These are phyloP conservation scores for Actinia tenebrosa DNA, from an alignment of 64 coral and sea anemone species.

Conservation along the genomic window DNA sequence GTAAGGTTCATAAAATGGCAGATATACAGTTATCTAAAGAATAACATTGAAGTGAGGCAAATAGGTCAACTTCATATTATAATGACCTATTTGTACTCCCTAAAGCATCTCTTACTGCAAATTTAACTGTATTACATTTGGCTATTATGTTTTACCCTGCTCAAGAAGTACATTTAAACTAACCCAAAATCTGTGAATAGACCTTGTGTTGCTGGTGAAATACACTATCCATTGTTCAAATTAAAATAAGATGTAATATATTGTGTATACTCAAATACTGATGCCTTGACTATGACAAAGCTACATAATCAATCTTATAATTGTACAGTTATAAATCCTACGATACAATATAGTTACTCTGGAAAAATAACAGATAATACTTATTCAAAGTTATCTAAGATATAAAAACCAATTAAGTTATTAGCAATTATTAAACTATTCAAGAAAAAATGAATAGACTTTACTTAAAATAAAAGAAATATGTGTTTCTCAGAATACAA, in stretches of 20 bases:
- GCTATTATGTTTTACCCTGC: too few species aligned
- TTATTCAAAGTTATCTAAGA: slow-evolving; percentile 3
- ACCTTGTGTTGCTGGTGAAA: neutral
- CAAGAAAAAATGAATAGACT: neutral
- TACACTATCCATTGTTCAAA: neutral
- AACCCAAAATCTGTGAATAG: neutral
- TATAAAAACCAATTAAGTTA: neutral
- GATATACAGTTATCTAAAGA: too few species aligned
- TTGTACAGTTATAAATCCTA: slow-evolving; percentile 7
- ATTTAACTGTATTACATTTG: too few species aligned
- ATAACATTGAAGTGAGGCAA: too few species aligned
- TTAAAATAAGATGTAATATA: slow-evolving; percentile 1
- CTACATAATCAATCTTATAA: slow-evolving; percentile 8
- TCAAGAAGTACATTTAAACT: neutral
- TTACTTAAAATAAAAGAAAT: neutral
- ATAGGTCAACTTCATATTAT: too few species aligned
- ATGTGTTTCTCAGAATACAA: neutral
- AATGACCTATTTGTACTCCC: too few species aligned
- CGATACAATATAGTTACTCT: neutral
- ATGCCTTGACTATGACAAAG: neutral
- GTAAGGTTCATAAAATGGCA: too few species aligned
- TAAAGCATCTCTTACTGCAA: too few species aligned
- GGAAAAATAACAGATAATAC: neutral
- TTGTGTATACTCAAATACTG: neutral
- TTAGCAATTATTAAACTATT: slow-evolving; percentile 4